Base-by-base conservation (phyloP, 2,888 invertebrate genomes). In the Eulithis testata region DNA sequence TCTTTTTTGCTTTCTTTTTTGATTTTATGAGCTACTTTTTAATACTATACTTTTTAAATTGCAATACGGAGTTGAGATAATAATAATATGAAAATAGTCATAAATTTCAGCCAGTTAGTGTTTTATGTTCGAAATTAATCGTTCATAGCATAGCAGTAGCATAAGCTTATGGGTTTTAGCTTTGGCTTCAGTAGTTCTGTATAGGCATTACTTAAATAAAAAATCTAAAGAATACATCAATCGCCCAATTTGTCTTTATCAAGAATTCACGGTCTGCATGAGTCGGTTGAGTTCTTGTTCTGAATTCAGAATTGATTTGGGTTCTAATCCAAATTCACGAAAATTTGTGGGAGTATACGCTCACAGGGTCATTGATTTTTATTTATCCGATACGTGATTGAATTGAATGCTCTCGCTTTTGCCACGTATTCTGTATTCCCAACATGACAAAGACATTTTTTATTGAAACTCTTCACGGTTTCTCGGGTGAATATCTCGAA, bases 351-450 rank as follows among this genome's bases (percentile, higher is more conserved):
- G 73, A 71, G 71, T 73, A 69, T 73, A 66, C 65, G 69, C 63
- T 65, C 71, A 65, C 60, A 68, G 68, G 63, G 70, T 77, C 74
- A 75, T 78, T 73, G 74, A 74, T 76, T 79, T 79, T 78, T 77
- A 76, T 76, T 76, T 72, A 73, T 73, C 68, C 62, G 71, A 71
- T 76, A 81, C 80, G 78, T 82, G 81, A 85, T 84, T 80, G 80
- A 81, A 85, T 84, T 79, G 80, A 80, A 81, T 78, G 85, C 79
- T 84, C 82, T 86, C 79, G 82, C 79, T 86, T 86, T 87, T 83
- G 74, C 76, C 76, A 77, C 72, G 76, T 73, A 80, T 79, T 78
- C 79, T 76, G 79, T 80, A 77, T 81, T 79, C 76, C 76, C 71
- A 72, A 73, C 72, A 70, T 63, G 73, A 77, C 69, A 75, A 75